Evolutionary conservation across 1,140 invertebrate genomes (phyloP).

Genomic region (Oedothorax gibbosus): DNA sequence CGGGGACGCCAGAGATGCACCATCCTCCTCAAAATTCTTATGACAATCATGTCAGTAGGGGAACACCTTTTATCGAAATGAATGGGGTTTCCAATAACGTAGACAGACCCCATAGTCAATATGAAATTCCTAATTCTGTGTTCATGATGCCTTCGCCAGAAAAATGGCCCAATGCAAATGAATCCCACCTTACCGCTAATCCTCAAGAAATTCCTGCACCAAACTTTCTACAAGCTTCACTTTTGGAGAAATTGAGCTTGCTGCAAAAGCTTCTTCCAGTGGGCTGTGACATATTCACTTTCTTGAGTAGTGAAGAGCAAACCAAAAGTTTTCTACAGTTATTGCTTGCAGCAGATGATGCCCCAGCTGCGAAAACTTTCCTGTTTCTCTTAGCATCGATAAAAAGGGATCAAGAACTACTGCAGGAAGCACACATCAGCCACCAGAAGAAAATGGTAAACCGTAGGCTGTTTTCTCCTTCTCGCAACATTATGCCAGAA

Average conservation of each 20-base stretch:
- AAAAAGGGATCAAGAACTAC: slow-evolving; percentile 30
- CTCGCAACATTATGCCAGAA: slow-evolving; percentile 12
- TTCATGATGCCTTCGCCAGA: slow-evolving; percentile 1
- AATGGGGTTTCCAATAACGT: slow-evolving; percentile 36
- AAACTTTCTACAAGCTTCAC: background rate
- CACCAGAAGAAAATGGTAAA: slow-evolving; percentile 17
- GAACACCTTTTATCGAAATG: slow-evolving; percentile 37
- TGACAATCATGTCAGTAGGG: slow-evolving; percentile 14
- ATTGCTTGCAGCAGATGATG: background rate
- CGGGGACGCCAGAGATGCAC: slow-evolving; percentile 3
- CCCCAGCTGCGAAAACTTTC: slow-evolving; percentile 8
- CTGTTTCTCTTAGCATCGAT: slow-evolving; percentile 10
- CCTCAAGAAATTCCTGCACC: background rate
- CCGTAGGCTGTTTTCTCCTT: slow-evolving; percentile 13
- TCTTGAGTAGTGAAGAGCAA: slow-evolving; percentile 46
- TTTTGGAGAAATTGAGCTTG: slow-evolving; percentile 27
- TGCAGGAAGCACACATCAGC: slow-evolving; percentile 30
- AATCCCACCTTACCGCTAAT: slow-evolving; percentile 19
- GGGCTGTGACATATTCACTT: slow-evolving; percentile 10
- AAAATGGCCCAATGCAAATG: slow-evolving; percentile 39
- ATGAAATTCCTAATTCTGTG: slow-evolving; percentile 9
- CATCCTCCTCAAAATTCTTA: slow-evolving; percentile 15
- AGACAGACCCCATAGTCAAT: slow-evolving; percentile 13
- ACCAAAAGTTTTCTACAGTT: slow-evolving; percentile 18
- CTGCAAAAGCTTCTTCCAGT: slow-evolving; percentile 35